These are phyloP conservation scores for Altica lythri DNA, from an alignment of 2,888 invertebrate genomes.

Conservation along the genomic window DNA sequence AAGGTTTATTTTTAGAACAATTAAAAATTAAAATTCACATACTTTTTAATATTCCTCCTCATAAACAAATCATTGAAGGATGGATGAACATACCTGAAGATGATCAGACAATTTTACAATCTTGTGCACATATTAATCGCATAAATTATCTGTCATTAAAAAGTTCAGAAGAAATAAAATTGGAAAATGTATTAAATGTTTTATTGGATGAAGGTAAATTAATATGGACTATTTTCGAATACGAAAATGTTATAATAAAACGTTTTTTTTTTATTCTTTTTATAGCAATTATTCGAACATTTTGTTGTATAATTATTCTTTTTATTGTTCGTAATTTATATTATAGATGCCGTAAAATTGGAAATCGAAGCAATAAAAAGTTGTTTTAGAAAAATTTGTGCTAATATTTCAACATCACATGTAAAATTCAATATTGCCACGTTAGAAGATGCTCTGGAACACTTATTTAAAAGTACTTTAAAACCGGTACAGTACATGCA, in stretches of 20 bases:
- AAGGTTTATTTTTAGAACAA: constrained; percentile 64
- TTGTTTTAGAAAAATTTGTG: constrained; percentile 36
- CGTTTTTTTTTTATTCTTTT: too few relatives aligned
- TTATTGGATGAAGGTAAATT: too few relatives aligned
- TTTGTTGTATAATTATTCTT: constrained; percentile 1
- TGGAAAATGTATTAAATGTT: too few relatives aligned
- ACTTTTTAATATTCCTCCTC: constrained; percentile 33
- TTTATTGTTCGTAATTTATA: too few relatives aligned
- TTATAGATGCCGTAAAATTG: too few relatives aligned
- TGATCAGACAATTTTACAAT: constrained; percentile 35
- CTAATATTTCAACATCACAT: constrained; percentile 30
- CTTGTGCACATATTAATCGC: constrained; percentile 26
- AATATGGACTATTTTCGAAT: too few relatives aligned
- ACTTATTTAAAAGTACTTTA: too few relatives aligned
- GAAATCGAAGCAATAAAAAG: constrained; percentile 39
- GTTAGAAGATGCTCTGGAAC: constrained; percentile 39
- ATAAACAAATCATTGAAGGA: constrained; percentile 38
- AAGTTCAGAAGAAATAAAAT: neutral
- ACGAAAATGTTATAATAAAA: too few relatives aligned
- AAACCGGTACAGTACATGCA: too few relatives aligned
- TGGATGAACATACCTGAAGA: constrained; percentile 35
- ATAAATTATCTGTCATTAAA: constrained; percentile 31
- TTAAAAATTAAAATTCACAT: constrained; percentile 29
- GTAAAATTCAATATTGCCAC: constrained; percentile 40
- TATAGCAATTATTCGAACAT: too few relatives aligned